Conservation (phyloP, 1,140 invertebrate species). For the Drosophila gunungcola region DNA sequence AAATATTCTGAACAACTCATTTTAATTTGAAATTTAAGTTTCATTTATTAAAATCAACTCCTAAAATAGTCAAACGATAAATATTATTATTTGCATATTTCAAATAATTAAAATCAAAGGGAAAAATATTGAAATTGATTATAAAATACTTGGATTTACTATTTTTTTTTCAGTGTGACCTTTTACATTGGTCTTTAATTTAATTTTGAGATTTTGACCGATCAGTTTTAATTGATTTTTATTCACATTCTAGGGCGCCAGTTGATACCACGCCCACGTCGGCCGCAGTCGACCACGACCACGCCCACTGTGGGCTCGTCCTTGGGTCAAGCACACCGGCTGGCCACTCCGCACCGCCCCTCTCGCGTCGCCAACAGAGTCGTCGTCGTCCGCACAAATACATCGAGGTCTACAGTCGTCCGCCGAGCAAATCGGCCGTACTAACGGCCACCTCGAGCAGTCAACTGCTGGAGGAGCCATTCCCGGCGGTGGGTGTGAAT, state of each 20-base stretch:
- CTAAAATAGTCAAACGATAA: too few relatives aligned
- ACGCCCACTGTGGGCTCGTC: conserved; percentile 9
- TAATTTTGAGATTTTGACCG: too few relatives aligned
- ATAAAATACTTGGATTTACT: too few relatives aligned
- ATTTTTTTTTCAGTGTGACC: too few relatives aligned
- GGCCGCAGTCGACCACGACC: conserved; percentile 52
- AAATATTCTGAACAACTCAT: too few relatives aligned
- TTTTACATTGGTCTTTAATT: too few relatives aligned
- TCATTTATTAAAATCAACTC: too few relatives aligned
- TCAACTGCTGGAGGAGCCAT: conserved; percentile 13
- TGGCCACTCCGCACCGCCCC: conserved; percentile 39
- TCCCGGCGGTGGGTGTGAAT: conserved; percentile 4
- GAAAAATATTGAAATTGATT: too few relatives aligned
- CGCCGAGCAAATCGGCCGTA: conserved; percentile 46
- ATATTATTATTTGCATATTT: too few relatives aligned
- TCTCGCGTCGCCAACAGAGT: conserved; percentile 62
- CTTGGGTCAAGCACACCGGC: neutral
- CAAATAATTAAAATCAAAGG: too few relatives aligned
- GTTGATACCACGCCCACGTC: conserved; percentile 58
- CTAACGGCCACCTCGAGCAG: conserved; percentile 36
- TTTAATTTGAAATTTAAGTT: too few relatives aligned
- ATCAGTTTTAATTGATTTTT: too few relatives aligned
- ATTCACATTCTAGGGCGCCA: conserved; percentile 48
- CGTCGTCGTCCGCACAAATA: conserved; percentile 73
- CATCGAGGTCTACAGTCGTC: conserved; percentile 69